phyloP scores from a whole-genome alignment of 1,140 invertebrate genomes.

The Temnothorax longispinosus region DNA sequence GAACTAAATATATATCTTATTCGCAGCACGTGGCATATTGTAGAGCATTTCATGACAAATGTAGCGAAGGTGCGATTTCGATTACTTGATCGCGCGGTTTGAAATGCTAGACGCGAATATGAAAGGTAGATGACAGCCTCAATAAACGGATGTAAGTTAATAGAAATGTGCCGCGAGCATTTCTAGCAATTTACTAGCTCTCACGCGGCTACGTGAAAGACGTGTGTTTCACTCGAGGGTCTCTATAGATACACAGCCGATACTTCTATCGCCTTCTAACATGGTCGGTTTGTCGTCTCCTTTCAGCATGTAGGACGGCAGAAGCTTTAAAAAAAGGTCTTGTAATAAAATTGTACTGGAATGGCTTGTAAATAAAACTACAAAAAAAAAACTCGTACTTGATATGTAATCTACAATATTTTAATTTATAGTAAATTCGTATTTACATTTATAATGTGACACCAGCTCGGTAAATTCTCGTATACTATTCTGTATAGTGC shows the following conservation, averaged over 20 bases:
- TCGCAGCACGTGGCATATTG: background rate
- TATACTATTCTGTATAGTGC: background rate
- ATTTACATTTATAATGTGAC: background rate
- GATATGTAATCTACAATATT: background rate
- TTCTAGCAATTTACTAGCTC: slow-evolving; percentile 16
- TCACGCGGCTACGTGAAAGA: slow-evolving; percentile 6
- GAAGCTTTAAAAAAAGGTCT: no score
- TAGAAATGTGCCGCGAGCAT: slow-evolving; percentile 9
- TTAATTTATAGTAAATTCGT: background rate
- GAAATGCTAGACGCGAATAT: background rate
- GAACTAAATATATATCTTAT: background rate
- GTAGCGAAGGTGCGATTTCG: background rate
- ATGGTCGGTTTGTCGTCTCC: background rate
- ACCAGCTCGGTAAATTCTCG: background rate
- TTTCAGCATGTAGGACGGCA: background rate
- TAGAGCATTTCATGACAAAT: background rate
- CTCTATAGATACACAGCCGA: background rate
- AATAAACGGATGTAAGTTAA: slow-evolving; percentile 10
- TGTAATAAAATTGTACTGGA: no score
- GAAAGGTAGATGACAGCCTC: slow-evolving; percentile 22
- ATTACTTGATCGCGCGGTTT: background rate
- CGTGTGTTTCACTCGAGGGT: slow-evolving; percentile 9
- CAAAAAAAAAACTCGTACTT: background rate
- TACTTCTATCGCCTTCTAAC: background rate
- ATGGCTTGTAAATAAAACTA: background rate